Evolutionary conservation across 30 jellyfish, hydroid and myxozoan genomes (phyloP), one percentile per base, ranked within the genome.

Genomic region (Aurelia sp.): DNA sequence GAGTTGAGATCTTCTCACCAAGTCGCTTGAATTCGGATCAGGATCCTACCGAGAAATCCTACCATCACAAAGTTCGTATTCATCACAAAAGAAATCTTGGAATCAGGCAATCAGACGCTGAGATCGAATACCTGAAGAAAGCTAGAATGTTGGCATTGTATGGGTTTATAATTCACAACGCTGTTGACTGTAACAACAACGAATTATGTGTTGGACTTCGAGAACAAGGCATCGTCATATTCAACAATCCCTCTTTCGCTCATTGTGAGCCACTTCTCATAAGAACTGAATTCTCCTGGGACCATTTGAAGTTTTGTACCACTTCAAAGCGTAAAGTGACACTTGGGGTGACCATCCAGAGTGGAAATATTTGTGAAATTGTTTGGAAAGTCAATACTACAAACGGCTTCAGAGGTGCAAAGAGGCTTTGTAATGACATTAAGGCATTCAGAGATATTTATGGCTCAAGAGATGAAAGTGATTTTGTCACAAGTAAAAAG

Each of bases 1-100:
- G 68, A 13, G 67, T 89, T 60, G 97, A 89, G 15, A 31, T 89
- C 35, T 66, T 57, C 5, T 67, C 92, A 4, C 97, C 97, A 72
- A 79, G 88, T 20, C 73, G 81, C 15, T 31, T 89, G 85, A 80
- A 89, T 35, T 80, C 92, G 1, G 92, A 80, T 4, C 81, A 59
- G 0, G 90, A 89, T 41, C 83, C 87, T 0, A 2, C 81, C 0
- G 92, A 89, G 80, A 17, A 5, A 18, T 41, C 19, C 51, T 89
- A 80, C 59, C 57, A 80, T 64, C 73, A 72, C 40, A 78, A 64
- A 33, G 97, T 89, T 30, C 66, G 55, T 22, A 53, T 63, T 41
- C 41, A 79, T 58, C 82, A 79, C 65, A 72, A 68, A 41, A 44
- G 63, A 27, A 78, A 89, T 24, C 22, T 80, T 30, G 97, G 97